phyloP scores from a whole-genome alignment of 2,113 vertebrate species.

The Cinclus mexicanus region DNA sequence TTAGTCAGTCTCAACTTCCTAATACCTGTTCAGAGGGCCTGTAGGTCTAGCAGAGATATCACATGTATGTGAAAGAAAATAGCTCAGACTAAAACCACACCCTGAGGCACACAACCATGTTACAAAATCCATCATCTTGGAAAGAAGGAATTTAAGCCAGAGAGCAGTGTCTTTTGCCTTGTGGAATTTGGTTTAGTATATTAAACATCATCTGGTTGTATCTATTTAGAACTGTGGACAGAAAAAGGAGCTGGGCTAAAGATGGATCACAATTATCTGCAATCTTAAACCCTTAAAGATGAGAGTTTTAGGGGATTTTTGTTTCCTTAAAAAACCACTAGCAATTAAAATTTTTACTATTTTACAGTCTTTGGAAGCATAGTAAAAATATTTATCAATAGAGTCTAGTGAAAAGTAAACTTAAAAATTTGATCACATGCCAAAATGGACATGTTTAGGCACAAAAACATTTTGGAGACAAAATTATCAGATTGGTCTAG shows the following conservation, averaged over 20 bases:
- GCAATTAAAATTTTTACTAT: background rate
- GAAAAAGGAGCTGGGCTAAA: background rate
- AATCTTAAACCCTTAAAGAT: background rate
- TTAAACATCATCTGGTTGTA: background rate
- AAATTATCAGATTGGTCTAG: background rate
- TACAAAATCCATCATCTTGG: background rate
- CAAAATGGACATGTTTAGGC: background rate
- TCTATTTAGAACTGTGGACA: background rate
- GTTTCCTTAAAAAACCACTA: background rate
- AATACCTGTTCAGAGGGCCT: background rate
- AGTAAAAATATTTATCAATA: background rate
- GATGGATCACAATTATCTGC: background rate
- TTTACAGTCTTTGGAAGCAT: background rate
- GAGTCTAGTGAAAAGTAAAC: background rate
- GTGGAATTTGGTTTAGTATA: background rate
- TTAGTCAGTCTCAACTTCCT: background rate
- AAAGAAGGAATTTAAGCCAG: background rate
- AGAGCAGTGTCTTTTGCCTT: background rate
- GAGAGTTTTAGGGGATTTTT: background rate
- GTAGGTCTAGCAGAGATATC: background rate
- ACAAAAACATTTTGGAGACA: background rate
- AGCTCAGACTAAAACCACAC: background rate
- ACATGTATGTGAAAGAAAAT: fast-evolving
- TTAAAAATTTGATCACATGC: background rate
- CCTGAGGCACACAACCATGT: background rate